Evolutionary conservation across 2,888 invertebrate species (phyloP).

Genomic region (Dorcus hopei): DNA sequence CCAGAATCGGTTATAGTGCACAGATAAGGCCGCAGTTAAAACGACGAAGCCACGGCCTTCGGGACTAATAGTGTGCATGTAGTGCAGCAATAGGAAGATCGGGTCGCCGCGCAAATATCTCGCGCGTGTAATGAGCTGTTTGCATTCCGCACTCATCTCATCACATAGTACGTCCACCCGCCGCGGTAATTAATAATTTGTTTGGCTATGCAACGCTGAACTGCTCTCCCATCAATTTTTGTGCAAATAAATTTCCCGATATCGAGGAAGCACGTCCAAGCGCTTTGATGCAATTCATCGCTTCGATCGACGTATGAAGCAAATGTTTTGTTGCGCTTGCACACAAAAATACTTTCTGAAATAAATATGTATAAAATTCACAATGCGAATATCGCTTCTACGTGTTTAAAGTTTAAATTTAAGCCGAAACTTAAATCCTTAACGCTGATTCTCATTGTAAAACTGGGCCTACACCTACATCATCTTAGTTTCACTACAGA

Average conservation of each 20-base stretch:
- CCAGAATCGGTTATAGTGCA: not conserved
- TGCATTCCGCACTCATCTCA: conserved; percentile 22
- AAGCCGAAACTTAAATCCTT: too few relatives aligned
- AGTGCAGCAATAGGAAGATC: conserved; percentile 29
- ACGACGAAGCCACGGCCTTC: not conserved
- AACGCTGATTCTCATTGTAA: too few relatives aligned
- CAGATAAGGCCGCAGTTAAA: not conserved
- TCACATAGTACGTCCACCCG: not conserved
- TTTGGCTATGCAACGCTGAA: not conserved
- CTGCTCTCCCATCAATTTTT: not conserved
- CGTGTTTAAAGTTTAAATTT: too few relatives aligned
- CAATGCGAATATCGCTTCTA: too few relatives aligned
- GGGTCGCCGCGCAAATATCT: conserved; percentile 28
- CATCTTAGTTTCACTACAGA: too few relatives aligned
- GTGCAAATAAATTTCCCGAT: not conserved
- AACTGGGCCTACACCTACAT: too few relatives aligned
- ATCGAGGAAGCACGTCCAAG: too few relatives aligned
- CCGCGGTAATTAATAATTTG: conserved; percentile 1
- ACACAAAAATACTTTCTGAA: too few relatives aligned
- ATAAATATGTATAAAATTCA: too few relatives aligned
- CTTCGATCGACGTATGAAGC: too few relatives aligned
- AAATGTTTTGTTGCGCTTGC: too few relatives aligned
- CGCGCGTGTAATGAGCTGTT: conserved; percentile 29
- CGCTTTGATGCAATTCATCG: too few relatives aligned
- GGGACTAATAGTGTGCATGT: not conserved